Base-by-base conservation (phyloP, 2,888 invertebrate genomes). In the Ceriagrion tenellum region DNA sequence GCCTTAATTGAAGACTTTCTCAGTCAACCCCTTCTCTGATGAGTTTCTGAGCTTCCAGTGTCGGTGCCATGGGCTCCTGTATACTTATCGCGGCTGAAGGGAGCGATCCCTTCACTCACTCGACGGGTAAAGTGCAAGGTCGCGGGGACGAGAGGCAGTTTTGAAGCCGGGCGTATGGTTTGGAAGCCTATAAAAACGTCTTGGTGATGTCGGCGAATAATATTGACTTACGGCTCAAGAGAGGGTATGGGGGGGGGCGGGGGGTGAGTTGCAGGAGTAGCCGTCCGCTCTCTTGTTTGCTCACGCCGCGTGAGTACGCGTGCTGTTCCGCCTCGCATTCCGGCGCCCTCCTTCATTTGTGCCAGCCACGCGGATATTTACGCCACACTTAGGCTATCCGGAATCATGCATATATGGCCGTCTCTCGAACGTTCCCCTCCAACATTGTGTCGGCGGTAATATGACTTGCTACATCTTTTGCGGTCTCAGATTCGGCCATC, bases 81-180 rank as follows among this genome's bases (percentile, higher is more conserved):
- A 26, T 69, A 35, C 55, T 4, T 18, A 2, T 40, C 88, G 20
- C 47, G 20, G n/a, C 55, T n/a, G 90, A 55, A 16, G n/a, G n/a
- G 35, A 91, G 63, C 59, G 26, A 23, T 20, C 40, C 56, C 91
- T 91, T 35, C 91, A 35, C 59, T 88, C 56, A 69, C 69, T 35
- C 18, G 63, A 91, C 40, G 30, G 91, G 40, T 91, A 91, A 91
- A 59, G 63, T 91, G 59, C 90, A 90, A 90, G 90, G 90, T 90
- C 90, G 35, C 40, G 91, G 63, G 63, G 91, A 91, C 63, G 59
- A 30, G 40, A 88, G 91, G 23, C 47, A 47, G 91, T 91, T 69
- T 91, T 20, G 8, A 91, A 91, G 59, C 35, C 63, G 63, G 63
- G 23, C 91, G 91, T 40, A 4, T n/a, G 69, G 69, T 59, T 56